A percentile compares a stretch with the other conserved stretches of the same genome.
Conservation (phyloP, 2,888 invertebrate genomes). For the Eupithecia centaureata region DNA sequence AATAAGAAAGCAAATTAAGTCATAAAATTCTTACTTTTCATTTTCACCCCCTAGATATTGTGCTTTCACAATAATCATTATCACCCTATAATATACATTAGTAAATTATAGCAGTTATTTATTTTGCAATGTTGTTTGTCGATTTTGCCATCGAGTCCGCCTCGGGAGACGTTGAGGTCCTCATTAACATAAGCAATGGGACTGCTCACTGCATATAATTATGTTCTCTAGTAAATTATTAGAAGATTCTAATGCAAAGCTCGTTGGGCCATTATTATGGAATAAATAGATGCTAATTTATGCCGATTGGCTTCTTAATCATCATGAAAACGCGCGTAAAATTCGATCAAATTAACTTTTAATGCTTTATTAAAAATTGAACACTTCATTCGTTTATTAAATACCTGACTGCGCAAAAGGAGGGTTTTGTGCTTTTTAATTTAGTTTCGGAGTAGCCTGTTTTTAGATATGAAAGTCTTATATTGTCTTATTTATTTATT, state of each 20-base stretch:
- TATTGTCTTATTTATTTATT: neutral
- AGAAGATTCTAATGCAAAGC: constrained; percentile 51
- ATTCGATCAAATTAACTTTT: neutral
- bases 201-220: too few relatives aligned
- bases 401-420: too few relatives aligned
- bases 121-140: constrained; percentile 60
- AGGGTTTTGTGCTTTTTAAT: neutral
- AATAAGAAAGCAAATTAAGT: too few relatives aligned
- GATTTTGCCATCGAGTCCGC: constrained; percentile 55
- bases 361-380: neutral
- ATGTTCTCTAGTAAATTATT: constrained; percentile 40
- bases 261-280: constrained; percentile 65
- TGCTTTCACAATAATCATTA: too few relatives aligned
- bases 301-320: too few relatives aligned
- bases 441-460: neutral
- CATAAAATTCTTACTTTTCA: too few relatives aligned
- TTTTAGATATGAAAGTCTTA: neutral
- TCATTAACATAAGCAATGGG: constrained; percentile 57
- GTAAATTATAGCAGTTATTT: constrained; percentile 53
- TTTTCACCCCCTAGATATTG: too few relatives aligned
- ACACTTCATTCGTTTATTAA: neutral
- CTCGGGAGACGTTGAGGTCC: constrained; percentile 68
- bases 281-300: too few relatives aligned
- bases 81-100: too few relatives aligned
- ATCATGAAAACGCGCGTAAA: neutral